phyloP scores from a whole-genome alignment of 2,113 vertebrate species.

The Alaudala cheleensis region DNA sequence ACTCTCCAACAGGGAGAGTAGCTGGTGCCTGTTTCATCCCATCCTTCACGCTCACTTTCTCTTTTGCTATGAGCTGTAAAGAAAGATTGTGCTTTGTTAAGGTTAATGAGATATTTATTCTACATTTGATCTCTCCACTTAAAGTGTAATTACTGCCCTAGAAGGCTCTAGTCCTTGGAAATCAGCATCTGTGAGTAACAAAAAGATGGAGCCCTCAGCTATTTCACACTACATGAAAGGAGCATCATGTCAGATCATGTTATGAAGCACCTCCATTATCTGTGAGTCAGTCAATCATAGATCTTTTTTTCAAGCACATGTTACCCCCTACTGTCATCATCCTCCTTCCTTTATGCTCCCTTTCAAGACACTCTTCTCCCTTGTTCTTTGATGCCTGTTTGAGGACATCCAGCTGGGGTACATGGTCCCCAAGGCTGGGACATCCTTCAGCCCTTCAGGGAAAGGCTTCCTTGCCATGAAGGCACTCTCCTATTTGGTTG shows the following conservation, averaged over 20 bases:
- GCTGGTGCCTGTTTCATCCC: background rate
- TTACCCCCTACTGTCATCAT: background rate
- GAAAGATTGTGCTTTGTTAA: background rate
- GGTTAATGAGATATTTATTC: slow-evolving; percentile 25
- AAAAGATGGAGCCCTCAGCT: slow-evolving; percentile 4
- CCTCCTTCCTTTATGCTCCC: background rate
- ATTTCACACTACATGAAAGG: background rate
- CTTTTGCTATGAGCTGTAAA: background rate
- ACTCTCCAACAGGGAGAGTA: background rate
- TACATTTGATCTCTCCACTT: background rate
- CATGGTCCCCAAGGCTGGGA: background rate
- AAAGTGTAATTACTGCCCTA: slow-evolving; percentile 31
- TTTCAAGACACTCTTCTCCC: background rate
- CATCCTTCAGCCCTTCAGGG: background rate
- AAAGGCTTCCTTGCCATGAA: background rate
- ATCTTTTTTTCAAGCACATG: background rate
- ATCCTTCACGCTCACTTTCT: background rate
- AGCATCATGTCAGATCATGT: background rate
- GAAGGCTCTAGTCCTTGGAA: slow-evolving; percentile 1
- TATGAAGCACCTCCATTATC: background rate
- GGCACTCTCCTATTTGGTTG: background rate
- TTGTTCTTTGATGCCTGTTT: background rate
- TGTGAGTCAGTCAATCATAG: background rate
- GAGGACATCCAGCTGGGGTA: background rate
- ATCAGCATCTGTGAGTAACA: background rate